These are phyloP conservation scores for Microctonus brassicae DNA, from an alignment of 2,888 invertebrate species.

Conservation along the genomic window DNA sequence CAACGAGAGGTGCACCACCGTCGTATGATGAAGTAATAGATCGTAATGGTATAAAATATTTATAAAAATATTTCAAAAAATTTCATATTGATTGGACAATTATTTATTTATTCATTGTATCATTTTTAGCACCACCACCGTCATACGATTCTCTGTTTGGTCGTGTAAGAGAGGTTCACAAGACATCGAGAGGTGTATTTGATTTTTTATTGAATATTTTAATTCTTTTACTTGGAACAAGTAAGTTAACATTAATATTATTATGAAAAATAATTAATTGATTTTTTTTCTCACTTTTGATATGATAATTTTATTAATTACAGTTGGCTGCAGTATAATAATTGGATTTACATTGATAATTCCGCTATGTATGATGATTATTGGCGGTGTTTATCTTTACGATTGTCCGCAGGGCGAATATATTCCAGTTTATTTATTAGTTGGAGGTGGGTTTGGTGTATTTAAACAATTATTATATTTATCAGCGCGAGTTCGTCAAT, in stretches of 20 bases:
- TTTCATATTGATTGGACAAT: no score
- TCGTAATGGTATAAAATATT: conserved; percentile 73
- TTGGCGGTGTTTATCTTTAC: conserved; percentile 76
- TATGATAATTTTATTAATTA: conserved; percentile 52
- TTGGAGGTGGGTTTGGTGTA: conserved; percentile 77
- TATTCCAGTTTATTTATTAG: conserved; percentile 79
- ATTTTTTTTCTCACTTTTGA: background rate
- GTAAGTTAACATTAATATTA: conserved; percentile 70
- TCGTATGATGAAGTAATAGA: conserved; percentile 76
- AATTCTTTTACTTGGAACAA: conserved; percentile 75
- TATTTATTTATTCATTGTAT: no score
- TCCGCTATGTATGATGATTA: conserved; percentile 78
- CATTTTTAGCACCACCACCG: conserved; percentile 75
- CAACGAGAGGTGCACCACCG: conserved; percentile 72
- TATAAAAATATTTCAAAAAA: no score
- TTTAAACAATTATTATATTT: conserved; percentile 76
- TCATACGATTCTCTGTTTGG: conserved; percentile 79
- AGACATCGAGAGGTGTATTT: conserved; percentile 73
- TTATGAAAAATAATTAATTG: background rate
- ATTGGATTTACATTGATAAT: conserved; percentile 76
- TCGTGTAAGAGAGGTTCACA: conserved; percentile 75
- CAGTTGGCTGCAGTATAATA: conserved; percentile 78
- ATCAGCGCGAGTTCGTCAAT: conserved; percentile 72
- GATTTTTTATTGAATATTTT: conserved; percentile 76
- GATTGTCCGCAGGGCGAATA: conserved; percentile 78